Percentiles rank a stretch among this genome's conserved stretches.
These are phyloP conservation scores for Rhamnusium bicolor DNA, from an alignment of 2,888 invertebrate genomes.

Conservation along the genomic window DNA sequence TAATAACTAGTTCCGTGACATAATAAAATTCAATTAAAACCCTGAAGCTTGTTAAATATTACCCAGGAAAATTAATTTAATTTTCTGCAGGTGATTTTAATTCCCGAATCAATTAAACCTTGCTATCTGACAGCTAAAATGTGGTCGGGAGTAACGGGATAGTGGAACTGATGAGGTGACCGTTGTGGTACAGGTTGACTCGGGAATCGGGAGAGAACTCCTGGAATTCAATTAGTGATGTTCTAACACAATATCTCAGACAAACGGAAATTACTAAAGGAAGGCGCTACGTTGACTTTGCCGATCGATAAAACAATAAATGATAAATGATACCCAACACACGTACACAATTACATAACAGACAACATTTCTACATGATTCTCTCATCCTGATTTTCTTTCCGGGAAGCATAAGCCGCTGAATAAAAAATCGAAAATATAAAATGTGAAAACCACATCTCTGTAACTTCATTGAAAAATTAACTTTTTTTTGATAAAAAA, in stretches of 20 bases:
- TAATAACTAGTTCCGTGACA: conserved; percentile 24
- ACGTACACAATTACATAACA: conserved; percentile 1
- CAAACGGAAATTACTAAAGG: conserved; percentile 48
- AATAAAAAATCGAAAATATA: not conserved
- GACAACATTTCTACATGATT: not conserved
- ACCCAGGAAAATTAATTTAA: conserved; percentile 33
- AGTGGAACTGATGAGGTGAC: conserved; percentile 43
- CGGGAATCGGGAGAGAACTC: conserved; percentile 57
- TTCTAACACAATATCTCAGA: conserved; percentile 55
- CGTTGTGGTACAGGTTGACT: conserved; percentile 42
- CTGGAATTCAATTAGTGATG: conserved; percentile 66
- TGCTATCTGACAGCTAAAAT: conserved; percentile 43
- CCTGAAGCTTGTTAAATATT: conserved; percentile 26
- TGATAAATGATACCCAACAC: conserved; percentile 15
- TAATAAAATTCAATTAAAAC: conserved; percentile 32
- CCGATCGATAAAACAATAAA: conserved; percentile 35
- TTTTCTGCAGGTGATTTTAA: conserved; percentile 38
- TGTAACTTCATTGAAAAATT: no score
- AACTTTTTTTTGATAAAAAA: no score
- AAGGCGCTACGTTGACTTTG: conserved; percentile 40
- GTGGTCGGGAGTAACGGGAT: conserved; percentile 31
- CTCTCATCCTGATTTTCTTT: conserved; percentile 14
- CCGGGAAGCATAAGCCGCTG: not conserved
- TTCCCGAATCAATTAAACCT: conserved; percentile 43
- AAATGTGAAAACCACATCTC: no score